These are phyloP conservation scores for Plotosus lineatus DNA, from an alignment of 2,113 vertebrate species.

Conservation along the genomic window DNA sequence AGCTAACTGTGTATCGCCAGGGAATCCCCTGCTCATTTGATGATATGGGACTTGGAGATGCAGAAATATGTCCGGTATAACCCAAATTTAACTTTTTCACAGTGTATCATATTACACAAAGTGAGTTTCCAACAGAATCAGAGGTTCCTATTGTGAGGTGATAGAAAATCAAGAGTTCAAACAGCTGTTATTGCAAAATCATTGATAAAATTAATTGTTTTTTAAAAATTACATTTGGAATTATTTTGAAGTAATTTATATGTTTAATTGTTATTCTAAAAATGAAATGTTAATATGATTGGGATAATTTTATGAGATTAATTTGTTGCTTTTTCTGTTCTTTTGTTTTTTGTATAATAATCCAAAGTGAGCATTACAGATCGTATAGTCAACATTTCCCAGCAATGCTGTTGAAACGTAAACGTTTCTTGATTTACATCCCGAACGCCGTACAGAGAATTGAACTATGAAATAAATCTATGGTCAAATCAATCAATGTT, in stretches of 20 bases:
- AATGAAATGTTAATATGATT: not conserved
- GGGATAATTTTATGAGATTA: not conserved
- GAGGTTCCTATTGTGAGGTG: not conserved
- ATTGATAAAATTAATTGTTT: not conserved
- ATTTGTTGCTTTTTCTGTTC: not conserved
- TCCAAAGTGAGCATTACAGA: not conserved
- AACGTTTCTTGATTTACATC: not conserved
- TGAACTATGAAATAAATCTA: not conserved
- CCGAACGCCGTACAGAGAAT: not conserved
- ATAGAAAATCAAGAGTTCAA: not conserved
- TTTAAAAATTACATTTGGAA: not conserved
- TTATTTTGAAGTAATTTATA: conserved; percentile 1
- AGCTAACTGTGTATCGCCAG: conserved; percentile 66
- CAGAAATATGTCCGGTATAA: not conserved
- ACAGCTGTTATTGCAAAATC: not conserved
- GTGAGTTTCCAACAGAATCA: not conserved
- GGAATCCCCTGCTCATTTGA: conserved; percentile 57
- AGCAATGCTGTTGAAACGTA: not conserved
- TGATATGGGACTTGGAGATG: conserved; percentile 33
- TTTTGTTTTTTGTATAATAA: not conserved
- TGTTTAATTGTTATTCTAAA: not conserved
- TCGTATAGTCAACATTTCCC: not conserved
- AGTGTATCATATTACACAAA: not conserved
- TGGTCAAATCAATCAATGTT: not conserved
- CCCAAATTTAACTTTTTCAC: not conserved